A percentile compares a stretch with the other conserved stretches of the same genome.
phyloP scores from a whole-genome alignment of 2,888 invertebrate genomes.

The Nowickia ferox region DNA sequence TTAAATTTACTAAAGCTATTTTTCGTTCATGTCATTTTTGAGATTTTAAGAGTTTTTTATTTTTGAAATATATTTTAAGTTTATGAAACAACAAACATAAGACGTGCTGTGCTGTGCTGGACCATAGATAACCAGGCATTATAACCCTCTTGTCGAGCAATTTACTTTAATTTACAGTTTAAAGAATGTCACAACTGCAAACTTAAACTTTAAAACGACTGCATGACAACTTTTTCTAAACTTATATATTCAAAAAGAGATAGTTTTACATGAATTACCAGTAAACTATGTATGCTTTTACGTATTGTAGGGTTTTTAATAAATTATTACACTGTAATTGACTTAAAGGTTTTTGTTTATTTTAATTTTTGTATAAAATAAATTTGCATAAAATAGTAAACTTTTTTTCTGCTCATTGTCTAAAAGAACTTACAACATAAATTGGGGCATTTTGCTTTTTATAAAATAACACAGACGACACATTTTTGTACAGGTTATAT shows the following conservation, averaged over 20 bases:
- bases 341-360: constrained; percentile 54
- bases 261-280: background rate
- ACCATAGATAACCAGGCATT: constrained; percentile 43
- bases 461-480: background rate
- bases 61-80: constrained; percentile 50
- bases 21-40: background rate
- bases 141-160: constrained; percentile 48
- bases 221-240: background rate
- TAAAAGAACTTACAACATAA: background rate
- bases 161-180: constrained; percentile 47
- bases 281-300: background rate
- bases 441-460: constrained; percentile 26
- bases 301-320: constrained; percentile 33
- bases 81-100: constrained; percentile 16
- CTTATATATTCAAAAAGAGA: background rate
- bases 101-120: constrained; percentile 41
- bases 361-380: constrained; percentile 48
- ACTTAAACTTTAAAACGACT: background rate
- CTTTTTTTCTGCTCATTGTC: constrained; percentile 11
- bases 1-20: background rate
- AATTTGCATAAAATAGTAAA: constrained; percentile 68
- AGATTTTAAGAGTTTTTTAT: constrained; percentile 30
- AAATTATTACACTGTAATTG: constrained; percentile 68
- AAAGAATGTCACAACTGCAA: constrained; percentile 6
- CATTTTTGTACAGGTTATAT: constrained; percentile 13